Evolutionary conservation across 30 jellyfish, hydroid and myxozoan genomes (phyloP).

Genomic region (Turritopsis rubra): DNA sequence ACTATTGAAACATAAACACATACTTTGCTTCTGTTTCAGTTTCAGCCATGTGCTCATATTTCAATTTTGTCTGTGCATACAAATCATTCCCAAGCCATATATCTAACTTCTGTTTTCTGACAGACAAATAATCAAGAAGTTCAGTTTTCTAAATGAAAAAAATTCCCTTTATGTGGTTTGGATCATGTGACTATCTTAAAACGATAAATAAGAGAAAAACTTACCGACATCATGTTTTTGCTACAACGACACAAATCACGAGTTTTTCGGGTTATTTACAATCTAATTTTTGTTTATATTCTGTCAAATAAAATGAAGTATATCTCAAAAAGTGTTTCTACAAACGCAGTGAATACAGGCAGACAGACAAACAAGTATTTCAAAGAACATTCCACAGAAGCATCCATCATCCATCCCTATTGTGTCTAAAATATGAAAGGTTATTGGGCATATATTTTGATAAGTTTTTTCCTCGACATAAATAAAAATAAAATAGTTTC

Average conservation of each 20-base stretch:
- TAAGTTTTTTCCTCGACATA: no score
- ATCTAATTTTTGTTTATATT: no score
- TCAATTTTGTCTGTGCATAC: not conserved
- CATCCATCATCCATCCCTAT: no score
- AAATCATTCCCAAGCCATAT: not conserved
- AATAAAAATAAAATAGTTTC: not conserved
- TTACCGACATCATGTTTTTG: not conserved
- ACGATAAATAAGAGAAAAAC: not conserved
- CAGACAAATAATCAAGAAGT: not conserved
- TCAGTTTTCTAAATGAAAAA: not conserved
- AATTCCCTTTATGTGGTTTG: not conserved
- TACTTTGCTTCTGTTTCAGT: not conserved
- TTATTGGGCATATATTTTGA: no score
- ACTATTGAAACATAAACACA: no score
- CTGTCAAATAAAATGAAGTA: no score
- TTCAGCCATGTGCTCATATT: not conserved
- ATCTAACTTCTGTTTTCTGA: constrained; percentile 1
- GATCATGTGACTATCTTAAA: not conserved
- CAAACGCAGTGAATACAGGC: no score
- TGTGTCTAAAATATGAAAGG: no score
- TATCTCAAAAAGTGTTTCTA: no score
- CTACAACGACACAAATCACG: not conserved
- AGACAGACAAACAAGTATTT: no score
- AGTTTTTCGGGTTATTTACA: no score
- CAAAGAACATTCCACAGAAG: no score